A percentile compares a stretch with the other conserved stretches of the same genome.
Evolutionary conservation across 35 echinoderm and acorn worm species (phyloP).

Genomic region (Heliocidaris tuberculata): DNA sequence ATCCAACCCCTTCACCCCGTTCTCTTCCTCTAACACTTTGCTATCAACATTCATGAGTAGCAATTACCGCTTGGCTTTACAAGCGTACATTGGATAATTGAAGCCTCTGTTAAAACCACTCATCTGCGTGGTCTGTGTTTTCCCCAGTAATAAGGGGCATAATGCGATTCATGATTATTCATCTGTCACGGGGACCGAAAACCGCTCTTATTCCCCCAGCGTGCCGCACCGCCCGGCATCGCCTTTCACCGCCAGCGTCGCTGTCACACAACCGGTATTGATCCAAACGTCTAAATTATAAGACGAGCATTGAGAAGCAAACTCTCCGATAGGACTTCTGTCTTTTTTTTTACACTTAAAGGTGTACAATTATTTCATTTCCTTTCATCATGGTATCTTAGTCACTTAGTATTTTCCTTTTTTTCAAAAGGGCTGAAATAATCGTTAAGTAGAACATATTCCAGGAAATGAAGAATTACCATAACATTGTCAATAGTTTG

Average conservation of each 20-base stretch:
- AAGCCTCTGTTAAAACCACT: slow-evolving; percentile 2
- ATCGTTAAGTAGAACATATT: no score
- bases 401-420: background rate
- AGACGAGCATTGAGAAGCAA: slow-evolving; percentile 22
- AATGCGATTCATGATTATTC: slow-evolving; percentile 50
- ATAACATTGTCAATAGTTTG: no score
- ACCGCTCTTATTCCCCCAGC: slow-evolving; percentile 50
- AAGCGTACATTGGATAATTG: slow-evolving; percentile 3
- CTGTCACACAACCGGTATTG: slow-evolving; percentile 51
- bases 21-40: background rate
- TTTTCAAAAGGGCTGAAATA: no score
- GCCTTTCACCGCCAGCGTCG: slow-evolving; percentile 41
- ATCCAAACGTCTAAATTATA: slow-evolving; percentile 50
- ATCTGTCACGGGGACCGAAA: slow-evolving; percentile 29
- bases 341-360: background rate
- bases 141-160: slow-evolving; percentile 31
- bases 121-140: background rate
- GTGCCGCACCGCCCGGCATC: background rate
- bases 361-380: background rate
- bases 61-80: background rate
- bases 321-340: background rate
- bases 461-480: no score
- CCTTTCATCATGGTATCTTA: background rate
- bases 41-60: background rate
- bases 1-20: background rate